These are phyloP conservation scores for Siderastrea siderea DNA, from an alignment of 92 coral and sea anemone species.

Conservation along the genomic window DNA sequence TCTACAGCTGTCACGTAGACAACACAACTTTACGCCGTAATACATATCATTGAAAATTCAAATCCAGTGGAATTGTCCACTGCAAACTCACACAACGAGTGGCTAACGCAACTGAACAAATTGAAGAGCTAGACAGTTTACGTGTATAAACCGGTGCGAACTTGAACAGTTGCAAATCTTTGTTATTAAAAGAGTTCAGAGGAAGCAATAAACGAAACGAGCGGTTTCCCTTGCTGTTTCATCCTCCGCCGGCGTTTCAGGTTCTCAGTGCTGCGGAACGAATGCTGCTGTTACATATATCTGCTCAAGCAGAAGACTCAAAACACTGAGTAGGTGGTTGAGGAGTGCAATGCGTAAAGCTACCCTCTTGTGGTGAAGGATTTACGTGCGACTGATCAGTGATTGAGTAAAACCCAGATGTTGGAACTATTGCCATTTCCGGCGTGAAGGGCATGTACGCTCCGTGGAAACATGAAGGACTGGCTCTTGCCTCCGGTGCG, in stretches of 20 bases:
- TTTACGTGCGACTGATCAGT: constrained; percentile 1
- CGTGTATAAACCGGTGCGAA: background rate
- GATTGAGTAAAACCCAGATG: constrained; percentile 13
- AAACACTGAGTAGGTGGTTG: constrained; percentile 19
- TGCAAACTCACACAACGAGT: constrained; percentile 1
- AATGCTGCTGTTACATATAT: constrained; percentile 26
- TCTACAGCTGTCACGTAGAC: background rate
- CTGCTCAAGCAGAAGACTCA: constrained; percentile 2
- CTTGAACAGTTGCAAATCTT: background rate
- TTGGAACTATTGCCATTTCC: constrained; percentile 26
- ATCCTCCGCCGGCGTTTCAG: constrained; percentile 21
- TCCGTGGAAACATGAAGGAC: background rate
- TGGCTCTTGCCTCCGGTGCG: background rate
- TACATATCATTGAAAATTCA: background rate
- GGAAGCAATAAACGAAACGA: constrained; percentile 28
- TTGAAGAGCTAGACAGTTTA: background rate
- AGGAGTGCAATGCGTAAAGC: constrained; percentile 24
- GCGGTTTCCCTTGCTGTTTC: constrained; percentile 30
- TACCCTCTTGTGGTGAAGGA: constrained; percentile 33
- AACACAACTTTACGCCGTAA: background rate
- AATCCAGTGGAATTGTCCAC: background rate
- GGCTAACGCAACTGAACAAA: background rate
- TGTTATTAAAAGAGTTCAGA: background rate
- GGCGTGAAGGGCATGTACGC: background rate
- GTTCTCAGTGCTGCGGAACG: constrained; percentile 3